These are phyloP conservation scores for Drosophila testacea DNA, from an alignment of 2,888 invertebrate genomes.

Conservation along the genomic window DNA sequence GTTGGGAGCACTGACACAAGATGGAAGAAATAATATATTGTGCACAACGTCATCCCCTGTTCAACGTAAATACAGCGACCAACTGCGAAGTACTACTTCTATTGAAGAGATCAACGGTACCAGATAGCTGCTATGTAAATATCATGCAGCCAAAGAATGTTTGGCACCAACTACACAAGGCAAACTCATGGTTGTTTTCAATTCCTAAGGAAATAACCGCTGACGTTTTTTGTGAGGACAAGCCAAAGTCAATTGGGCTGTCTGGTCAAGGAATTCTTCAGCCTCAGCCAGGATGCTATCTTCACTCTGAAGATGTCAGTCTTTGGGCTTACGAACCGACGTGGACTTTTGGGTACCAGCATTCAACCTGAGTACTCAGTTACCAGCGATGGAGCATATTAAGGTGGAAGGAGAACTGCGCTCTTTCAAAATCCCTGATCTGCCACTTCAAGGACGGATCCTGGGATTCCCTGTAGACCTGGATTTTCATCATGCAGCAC, in stretches of 20 bases:
- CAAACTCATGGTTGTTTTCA: background rate
- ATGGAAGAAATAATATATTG: no score
- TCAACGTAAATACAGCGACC: background rate
- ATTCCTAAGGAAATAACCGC: background rate
- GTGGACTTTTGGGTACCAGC: background rate
- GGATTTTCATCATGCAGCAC: no score
- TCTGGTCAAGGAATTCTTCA: background rate
- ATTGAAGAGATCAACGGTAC: background rate
- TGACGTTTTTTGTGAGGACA: background rate
- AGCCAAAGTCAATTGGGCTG: background rate
- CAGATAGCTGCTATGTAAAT: background rate
- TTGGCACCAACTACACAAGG: background rate
- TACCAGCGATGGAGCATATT: background rate
- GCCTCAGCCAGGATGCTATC: slow-evolving; percentile 1
- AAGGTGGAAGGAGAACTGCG: no score
- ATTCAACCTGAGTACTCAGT: background rate
- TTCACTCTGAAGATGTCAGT: background rate
- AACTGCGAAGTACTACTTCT: background rate
- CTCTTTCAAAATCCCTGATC: no score
- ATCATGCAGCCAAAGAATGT: background rate
- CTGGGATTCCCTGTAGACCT: no score
- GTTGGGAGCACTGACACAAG: no score
- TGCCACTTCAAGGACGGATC: no score
- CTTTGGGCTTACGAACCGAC: background rate
- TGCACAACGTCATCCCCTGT: background rate